Evolutionary conservation across 2,113 vertebrate genomes (phyloP), one percentile per base, ranked within the genome.

Genomic region (Lethenteron reissneri): DNA sequence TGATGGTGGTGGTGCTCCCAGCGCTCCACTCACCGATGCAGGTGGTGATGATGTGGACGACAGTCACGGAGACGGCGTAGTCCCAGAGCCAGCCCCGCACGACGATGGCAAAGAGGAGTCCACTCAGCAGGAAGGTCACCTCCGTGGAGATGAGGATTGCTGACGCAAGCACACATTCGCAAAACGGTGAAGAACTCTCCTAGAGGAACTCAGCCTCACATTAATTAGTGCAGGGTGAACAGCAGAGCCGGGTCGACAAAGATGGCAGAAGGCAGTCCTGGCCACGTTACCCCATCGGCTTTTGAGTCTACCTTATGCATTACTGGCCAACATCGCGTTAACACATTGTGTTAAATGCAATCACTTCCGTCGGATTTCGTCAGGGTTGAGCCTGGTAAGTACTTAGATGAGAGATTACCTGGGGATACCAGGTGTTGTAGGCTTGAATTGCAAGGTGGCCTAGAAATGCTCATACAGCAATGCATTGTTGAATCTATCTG

Each of bases 31-130:
- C 80, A 87, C 84, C 83, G 0, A 75, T 71, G 72, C 81, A 86
- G 72, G 85, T 89, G 77, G 88, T 75, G 57, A 80, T 70, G 60
- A 88, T 76, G 69, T 89, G 88, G 73, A 88, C 74, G 57, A 85
- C 5, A 21, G 83, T 87, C 75, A 89, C 80, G 2, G 85, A 88
- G 74, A 88, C 70, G 56, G 82, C 85, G 12, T 88, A 89, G 76
- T 87, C 85, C 87, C 87, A 89, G 71, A 90, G 82, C 80, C 83
- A 84, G 76, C 84, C 83, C 78, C 80, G 81, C 73, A 88, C 87
- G 75, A 89, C 78, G 17, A 84, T 80, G 56, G 82, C 81, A 76
- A 87, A 91, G 71, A 88, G 75, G 72, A 89, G 77, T 59, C 86
- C 84, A 12, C 85, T 87, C 71, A 81, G 70, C 58, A 87, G 84